phyloP scores from a whole-genome alignment of 2,888 invertebrate species.

The Tipula confusa region DNA sequence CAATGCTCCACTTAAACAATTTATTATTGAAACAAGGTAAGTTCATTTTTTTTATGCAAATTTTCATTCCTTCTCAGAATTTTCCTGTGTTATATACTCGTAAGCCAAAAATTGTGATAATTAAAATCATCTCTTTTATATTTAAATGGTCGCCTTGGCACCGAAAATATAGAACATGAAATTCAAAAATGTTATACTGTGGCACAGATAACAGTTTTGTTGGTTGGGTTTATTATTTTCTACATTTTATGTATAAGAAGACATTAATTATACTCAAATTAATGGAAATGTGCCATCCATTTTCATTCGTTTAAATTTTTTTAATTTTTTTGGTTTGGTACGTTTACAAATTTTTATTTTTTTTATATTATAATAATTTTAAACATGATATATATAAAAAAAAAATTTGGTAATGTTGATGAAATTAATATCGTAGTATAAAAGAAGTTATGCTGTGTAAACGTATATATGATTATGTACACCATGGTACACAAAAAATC shows the following conservation, averaged over 20 bases:
- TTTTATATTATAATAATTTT: neutral
- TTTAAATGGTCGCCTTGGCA: neutral
- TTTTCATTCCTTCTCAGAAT: neutral
- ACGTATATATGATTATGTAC: neutral
- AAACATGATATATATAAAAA: neutral
- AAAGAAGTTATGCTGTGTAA: neutral
- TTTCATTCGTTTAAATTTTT: neutral
- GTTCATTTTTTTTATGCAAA: conserved; percentile 41
- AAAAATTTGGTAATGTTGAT: neutral
- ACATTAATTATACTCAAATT: conserved; percentile 3
- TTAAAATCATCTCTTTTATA: neutral
- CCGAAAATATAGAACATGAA: neutral
- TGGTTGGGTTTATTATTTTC: neutral
- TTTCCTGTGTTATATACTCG: neutral
- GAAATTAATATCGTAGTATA: neutral
- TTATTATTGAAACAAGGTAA: conserved; percentile 70
- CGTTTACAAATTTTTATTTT: neutral
- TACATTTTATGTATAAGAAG: neutral
- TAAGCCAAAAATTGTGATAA: neutral
- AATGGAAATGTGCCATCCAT: conserved; percentile 1
- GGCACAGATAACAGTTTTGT: neutral
- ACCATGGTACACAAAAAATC: neutral
- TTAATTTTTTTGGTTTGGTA: neutral
- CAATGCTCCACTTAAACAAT: conserved; percentile 65
- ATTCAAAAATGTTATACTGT: neutral